These are phyloP conservation scores for Andrena dorsata DNA, from an alignment of 2,888 invertebrate species.

Conservation along the genomic window DNA sequence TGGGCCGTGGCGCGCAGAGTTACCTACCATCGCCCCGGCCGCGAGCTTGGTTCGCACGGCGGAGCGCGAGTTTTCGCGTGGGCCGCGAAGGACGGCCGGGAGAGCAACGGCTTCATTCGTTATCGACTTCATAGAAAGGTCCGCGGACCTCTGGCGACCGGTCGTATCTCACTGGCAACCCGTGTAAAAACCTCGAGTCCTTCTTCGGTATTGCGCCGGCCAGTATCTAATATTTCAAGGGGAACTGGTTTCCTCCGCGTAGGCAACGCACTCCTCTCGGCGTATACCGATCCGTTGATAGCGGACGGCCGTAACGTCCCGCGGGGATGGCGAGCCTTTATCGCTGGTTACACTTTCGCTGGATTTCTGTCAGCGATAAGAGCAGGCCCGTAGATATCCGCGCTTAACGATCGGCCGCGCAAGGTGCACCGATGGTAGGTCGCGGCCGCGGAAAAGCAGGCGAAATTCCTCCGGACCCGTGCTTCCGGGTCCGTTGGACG, in stretches of 20 bases:
- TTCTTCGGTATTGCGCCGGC: conserved; percentile 33
- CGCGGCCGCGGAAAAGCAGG: conserved; percentile 18
- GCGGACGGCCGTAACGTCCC: conserved; percentile 9
- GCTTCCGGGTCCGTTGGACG: neutral
- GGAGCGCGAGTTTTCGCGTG: conserved; percentile 47
- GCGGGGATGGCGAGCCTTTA: conserved; percentile 18
- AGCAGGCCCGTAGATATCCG: conserved; percentile 8
- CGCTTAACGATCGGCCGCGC: conserved; percentile 1
- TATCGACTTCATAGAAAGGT: conserved; percentile 56
- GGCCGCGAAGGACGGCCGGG: conserved; percentile 62
- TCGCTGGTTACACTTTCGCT: conserved; percentile 12
- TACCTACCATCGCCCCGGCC: conserved; percentile 6
- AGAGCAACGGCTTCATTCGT: conserved; percentile 63
- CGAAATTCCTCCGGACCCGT: conserved; percentile 14
- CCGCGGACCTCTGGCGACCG: conserved; percentile 20
- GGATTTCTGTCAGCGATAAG: conserved; percentile 19
- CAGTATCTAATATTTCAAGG: conserved; percentile 41
- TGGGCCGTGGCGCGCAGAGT: conserved; percentile 21
- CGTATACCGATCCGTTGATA: conserved; percentile 15
- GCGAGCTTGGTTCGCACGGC: conserved; percentile 14
- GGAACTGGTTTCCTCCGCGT: conserved; percentile 31
- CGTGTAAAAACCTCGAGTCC: conserved; percentile 30
- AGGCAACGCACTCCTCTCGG: too few relatives aligned
- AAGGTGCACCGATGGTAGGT: neutral
- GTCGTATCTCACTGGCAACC: conserved; percentile 28